These are phyloP conservation scores for Halcyon chelicuti DNA, from an alignment of 2,797 vertebrate genomes.

Conservation along the genomic window DNA sequence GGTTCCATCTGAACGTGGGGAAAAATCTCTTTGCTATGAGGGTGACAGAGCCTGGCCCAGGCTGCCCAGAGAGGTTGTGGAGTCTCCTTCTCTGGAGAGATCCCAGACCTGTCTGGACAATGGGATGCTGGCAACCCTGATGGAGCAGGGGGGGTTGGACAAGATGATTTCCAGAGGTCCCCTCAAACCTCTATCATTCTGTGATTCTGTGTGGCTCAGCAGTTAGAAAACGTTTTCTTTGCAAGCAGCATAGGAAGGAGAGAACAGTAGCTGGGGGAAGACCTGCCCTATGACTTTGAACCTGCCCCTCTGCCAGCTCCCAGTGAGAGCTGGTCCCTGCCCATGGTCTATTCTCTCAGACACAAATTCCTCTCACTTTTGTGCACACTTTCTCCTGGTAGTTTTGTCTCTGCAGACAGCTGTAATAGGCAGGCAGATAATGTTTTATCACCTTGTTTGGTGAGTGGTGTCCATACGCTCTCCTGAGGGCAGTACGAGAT, in stretches of 20 bases:
- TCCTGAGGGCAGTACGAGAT: not conserved
- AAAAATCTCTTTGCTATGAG: no score
- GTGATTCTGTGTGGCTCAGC: not conserved
- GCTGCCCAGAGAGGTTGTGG: no score
- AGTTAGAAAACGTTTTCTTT: not conserved
- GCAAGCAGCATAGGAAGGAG: not conserved
- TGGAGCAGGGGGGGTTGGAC: not conserved
- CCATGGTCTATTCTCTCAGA: accelerated
- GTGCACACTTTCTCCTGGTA: accelerated
- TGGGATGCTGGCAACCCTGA: not conserved
- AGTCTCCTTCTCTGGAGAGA: no score
- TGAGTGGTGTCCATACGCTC: accelerated
- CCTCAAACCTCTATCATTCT: not conserved
- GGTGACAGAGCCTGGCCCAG: no score
- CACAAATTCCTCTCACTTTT: not conserved
- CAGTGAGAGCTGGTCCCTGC: accelerated
- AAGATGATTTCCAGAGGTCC: not conserved
- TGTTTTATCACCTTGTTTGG: accelerated
- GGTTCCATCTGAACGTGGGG: not conserved
- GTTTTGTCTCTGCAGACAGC: not conserved
- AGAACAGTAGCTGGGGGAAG: not conserved
- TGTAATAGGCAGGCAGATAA: not conserved
- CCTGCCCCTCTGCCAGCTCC: accelerated
- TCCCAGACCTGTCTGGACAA: no score
- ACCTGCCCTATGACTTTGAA: accelerated